These are phyloP conservation scores for Tapirus terrestris DNA, from an alignment of 2,113 vertebrate species.

Conservation along the genomic window DNA sequence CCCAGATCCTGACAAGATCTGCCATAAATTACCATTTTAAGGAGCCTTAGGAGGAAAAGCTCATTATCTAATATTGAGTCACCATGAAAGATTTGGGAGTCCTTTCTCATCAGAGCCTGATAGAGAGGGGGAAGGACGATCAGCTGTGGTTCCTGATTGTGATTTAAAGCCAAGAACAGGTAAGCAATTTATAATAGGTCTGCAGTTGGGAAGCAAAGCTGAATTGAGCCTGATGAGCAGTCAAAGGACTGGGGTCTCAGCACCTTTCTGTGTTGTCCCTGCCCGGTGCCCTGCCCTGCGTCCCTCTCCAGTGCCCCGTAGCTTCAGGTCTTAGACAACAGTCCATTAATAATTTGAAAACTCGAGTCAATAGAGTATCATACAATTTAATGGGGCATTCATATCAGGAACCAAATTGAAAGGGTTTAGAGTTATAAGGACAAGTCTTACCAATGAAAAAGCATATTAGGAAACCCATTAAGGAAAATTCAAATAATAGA, in stretches of 20 bases:
- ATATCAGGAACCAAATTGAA: background rate
- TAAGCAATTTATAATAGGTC: background rate
- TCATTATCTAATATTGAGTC: slow-evolving; percentile 3
- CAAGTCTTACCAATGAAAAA: background rate
- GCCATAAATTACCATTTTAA: slow-evolving; percentile 8
- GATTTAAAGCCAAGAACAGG: background rate
- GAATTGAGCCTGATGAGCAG: background rate
- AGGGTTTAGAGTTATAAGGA: background rate
- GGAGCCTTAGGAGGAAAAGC: slow-evolving; percentile 28
- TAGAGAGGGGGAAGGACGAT: background rate
- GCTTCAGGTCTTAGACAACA: rapidly evolving
- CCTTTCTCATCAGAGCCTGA: background rate
- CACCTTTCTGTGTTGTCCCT: background rate
- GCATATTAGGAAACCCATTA: background rate
- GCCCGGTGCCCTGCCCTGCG: rapidly evolving
- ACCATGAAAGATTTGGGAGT: background rate
- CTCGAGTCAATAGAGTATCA: background rate
- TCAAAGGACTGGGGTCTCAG: background rate
- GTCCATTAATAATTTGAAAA: background rate
- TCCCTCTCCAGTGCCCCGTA: background rate
- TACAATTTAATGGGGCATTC: too few species aligned
- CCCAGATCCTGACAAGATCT: background rate
- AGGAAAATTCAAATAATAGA: background rate
- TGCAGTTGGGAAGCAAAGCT: background rate
- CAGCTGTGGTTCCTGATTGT: background rate